Evolutionary conservation across 2,888 invertebrate species (phyloP).

Genomic region (Drosophila emarginata): DNA sequence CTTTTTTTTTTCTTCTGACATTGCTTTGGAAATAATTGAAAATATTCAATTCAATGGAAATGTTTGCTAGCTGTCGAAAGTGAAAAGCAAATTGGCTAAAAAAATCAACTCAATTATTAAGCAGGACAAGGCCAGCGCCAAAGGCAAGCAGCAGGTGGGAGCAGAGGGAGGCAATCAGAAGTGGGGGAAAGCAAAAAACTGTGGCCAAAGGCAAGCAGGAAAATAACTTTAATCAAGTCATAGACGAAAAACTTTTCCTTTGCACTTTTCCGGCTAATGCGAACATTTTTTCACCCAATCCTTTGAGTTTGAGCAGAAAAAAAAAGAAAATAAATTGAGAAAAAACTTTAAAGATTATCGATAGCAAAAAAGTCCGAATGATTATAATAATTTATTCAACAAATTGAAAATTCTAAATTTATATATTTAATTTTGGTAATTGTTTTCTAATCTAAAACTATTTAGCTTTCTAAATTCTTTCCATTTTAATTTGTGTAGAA

Average conservation of each 20-base stretch:
- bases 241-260: constrained; percentile 8
- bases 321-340: not conserved
- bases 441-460: not conserved
- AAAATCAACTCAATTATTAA: constrained; percentile 63
- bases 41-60: constrained; percentile 56
- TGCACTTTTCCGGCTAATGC: not conserved
- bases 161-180: not conserved
- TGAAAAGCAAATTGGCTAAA: constrained; percentile 47
- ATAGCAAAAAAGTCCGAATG: not conserved
- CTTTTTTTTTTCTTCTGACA: constrained; percentile 36
- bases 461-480: not conserved
- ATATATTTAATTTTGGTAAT: not conserved
- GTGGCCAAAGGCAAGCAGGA: constrained; percentile 1
- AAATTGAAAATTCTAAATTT: not conserved
- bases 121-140: constrained; percentile 13
- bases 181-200: constrained; percentile 2
- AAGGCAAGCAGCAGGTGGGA: not conserved
- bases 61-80: constrained; percentile 44
- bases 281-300: not conserved
- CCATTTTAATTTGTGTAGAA: too few species aligned
- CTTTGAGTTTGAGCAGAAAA: not conserved
- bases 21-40: constrained; percentile 64
- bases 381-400: not conserved
- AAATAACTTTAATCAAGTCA: constrained; percentile 20
- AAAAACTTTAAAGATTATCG: not conserved